phyloP scores from a whole-genome alignment of 2,797 vertebrate species.

The Cossypha dichroa region DNA sequence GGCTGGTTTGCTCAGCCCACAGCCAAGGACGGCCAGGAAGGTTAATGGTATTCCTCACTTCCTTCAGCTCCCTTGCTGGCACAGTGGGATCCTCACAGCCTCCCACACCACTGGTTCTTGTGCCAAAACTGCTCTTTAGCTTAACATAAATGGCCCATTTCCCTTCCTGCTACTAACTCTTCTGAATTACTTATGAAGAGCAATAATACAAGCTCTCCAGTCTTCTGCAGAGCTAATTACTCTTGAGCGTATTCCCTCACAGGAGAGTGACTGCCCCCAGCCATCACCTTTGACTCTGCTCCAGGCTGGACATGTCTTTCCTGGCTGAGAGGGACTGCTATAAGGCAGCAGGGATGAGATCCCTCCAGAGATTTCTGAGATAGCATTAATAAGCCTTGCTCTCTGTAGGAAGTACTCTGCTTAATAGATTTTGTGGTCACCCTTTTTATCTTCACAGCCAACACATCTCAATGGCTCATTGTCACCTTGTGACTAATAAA shows the following conservation, averaged over 20 bases:
- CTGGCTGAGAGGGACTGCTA: neutral
- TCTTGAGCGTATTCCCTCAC: neutral
- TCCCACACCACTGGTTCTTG: neutral
- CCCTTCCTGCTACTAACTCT: constrained; percentile 32
- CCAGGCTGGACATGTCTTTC: neutral
- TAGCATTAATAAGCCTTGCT: neutral
- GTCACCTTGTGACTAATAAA: constrained; percentile 43
- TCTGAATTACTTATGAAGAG: constrained; percentile 52
- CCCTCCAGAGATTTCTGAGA: constrained; percentile 1
- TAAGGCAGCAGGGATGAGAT: neutral
- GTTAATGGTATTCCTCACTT: constrained; percentile 15
- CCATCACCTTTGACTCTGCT: neutral
- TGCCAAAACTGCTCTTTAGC: constrained; percentile 56
- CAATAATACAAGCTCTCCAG: neutral
- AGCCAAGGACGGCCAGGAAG: neutral
- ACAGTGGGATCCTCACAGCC: neutral
- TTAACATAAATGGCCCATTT: constrained; percentile 33
- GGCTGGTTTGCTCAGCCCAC: neutral
- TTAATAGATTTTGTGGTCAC: constrained; percentile 21
- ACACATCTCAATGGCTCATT: neutral
- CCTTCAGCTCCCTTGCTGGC: constrained; percentile 10
- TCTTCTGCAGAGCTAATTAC: constrained; percentile 40
- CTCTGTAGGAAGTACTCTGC: neutral
- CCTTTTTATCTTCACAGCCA: neutral
- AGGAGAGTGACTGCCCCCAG: neutral